Percentiles rank a stretch among this genome's conserved stretches.
phyloP scores from a whole-genome alignment of 92 coral and sea anemone genomes.

The Heteractis magnifica region DNA sequence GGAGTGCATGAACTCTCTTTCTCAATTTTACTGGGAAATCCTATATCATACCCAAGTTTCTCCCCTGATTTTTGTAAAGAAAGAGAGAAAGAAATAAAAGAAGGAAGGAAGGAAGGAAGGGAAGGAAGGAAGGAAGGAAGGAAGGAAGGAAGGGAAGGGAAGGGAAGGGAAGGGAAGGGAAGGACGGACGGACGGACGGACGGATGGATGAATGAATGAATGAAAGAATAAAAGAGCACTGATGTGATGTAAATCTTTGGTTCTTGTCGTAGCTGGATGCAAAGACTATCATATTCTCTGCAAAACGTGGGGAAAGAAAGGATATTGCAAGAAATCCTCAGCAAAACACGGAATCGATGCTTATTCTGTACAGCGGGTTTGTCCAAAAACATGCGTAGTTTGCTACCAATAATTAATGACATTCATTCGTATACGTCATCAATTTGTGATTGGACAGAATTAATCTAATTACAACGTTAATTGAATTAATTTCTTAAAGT shows the following conservation, averaged over 20 bases:
- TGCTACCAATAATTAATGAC: conserved; percentile 36
- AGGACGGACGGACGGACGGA: not conserved
- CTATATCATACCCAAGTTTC: no score
- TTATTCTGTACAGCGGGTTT: conserved; percentile 76
- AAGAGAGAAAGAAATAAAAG: not conserved
- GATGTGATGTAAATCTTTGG: not conserved
- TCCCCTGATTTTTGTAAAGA: no score
- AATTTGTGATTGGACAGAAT: not conserved
- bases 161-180: not conserved
- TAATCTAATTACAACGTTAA: no score
- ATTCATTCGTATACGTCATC: no score
- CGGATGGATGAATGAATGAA: no score
- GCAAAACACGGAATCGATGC: conserved; percentile 58
- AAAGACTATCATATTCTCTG: conserved; percentile 70
- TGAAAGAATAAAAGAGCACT: no score
- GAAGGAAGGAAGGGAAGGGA: no score
- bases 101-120: not conserved
- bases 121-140: not conserved
- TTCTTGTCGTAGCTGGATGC: conserved; percentile 45
- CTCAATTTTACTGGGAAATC: no score
- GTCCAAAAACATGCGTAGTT: conserved; percentile 68
- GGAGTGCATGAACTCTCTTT: no score
- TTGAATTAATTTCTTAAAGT: no score
- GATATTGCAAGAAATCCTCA: conserved; percentile 47
- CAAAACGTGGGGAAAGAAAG: conserved; percentile 56